A percentile compares a stretch with the other conserved stretches of the same genome.
Evolutionary conservation across 2,888 invertebrate species (phyloP).

Genomic region (Eupithecia centaureata): DNA sequence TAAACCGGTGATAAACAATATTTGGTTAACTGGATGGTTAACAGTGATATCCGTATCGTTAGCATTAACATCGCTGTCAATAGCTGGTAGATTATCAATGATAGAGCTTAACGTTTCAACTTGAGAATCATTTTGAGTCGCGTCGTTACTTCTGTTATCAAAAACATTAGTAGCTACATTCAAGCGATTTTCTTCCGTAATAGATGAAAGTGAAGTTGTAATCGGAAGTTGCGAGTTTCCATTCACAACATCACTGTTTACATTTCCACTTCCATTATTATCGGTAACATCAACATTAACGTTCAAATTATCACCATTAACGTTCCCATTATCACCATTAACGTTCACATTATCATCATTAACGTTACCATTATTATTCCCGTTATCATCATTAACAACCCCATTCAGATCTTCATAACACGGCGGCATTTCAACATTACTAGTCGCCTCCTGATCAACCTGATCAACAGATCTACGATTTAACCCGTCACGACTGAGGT

Average conservation of each 20-base stretch:
- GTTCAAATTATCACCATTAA: conserved; percentile 20
- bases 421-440: conserved; percentile 73
- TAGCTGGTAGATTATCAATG: conserved; percentile 74
- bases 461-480: conserved; percentile 44
- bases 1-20: conserved; percentile 11
- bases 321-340: not conserved
- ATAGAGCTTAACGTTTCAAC: conserved; percentile 60
- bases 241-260: not conserved
- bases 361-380: conserved; percentile 7
- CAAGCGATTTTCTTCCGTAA: conserved; percentile 25
- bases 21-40: conserved; percentile 18
- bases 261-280: conserved; percentile 16
- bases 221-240: conserved; percentile 1
- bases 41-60: conserved; percentile 53
- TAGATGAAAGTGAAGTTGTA: no score
- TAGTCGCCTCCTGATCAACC: conserved; percentile 64
- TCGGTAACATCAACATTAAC: conserved; percentile 9
- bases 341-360: conserved; percentile 18
- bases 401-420: conserved; percentile 67
- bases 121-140: conserved; percentile 35
- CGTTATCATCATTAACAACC: conserved; percentile 21
- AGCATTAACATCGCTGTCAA: conserved; percentile 73
- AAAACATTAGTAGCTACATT: conserved; percentile 33
- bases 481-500: conserved; percentile 63
- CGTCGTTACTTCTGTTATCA: conserved; percentile 27